A percentile compares a stretch with the other conserved stretches of the same genome.
These are phyloP conservation scores for Noctua pronuba DNA, from an alignment of 2,888 invertebrate species.

Conservation along the genomic window DNA sequence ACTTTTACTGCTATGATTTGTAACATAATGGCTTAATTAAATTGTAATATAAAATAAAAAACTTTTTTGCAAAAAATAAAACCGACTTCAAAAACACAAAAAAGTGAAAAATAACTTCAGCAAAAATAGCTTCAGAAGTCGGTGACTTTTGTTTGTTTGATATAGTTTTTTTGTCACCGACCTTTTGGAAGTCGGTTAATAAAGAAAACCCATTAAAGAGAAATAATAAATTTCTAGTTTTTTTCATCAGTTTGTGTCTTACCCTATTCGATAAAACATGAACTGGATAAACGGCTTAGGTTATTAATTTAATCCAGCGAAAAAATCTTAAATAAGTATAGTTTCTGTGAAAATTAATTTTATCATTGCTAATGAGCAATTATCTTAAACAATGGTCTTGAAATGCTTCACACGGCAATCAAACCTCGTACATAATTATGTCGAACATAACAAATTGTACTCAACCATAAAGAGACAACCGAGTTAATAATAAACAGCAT, in stretches of 20 bases:
- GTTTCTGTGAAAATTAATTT: background rate
- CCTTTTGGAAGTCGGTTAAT: too few species aligned
- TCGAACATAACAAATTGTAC: slow-evolving; percentile 47
- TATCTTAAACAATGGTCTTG: slow-evolving; percentile 23
- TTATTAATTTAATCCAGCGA: background rate
- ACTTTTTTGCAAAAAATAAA: too few species aligned
- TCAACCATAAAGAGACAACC: slow-evolving; percentile 52
- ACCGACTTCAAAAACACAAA: too few species aligned
- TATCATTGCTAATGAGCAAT: slow-evolving; percentile 10
- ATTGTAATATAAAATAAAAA: background rate
- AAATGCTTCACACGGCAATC: slow-evolving; percentile 46
- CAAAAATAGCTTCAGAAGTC: too few species aligned
- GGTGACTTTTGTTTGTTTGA: too few species aligned
- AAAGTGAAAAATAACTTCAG: too few species aligned
- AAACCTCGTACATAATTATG: slow-evolving; percentile 41
- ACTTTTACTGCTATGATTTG: background rate
- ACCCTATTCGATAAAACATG: background rate
- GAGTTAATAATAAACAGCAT: slow-evolving; percentile 60
- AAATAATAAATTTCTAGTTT: background rate
- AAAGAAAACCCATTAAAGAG: background rate
- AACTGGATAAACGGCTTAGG: background rate
- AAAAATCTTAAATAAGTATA: background rate
- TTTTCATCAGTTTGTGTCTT: background rate
- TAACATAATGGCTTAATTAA: background rate
- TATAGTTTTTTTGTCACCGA: too few species aligned